Conservation (phyloP, 2,797 vertebrate genomes). For the Sphaeramia orbicularis region DNA sequence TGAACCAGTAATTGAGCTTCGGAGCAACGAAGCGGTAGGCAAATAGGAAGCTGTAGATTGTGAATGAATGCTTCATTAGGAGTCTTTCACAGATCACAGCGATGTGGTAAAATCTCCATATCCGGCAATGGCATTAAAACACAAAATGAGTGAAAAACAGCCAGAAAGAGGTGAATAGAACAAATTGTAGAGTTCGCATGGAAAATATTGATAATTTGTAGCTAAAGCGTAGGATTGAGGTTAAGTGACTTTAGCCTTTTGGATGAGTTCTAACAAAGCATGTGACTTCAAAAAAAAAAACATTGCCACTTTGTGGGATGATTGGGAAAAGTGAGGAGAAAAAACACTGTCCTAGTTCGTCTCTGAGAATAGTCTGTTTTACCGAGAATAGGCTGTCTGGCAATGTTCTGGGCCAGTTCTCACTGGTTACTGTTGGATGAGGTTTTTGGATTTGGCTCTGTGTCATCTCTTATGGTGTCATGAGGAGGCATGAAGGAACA, state of each 20-base stretch:
- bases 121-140: slow-evolving; percentile 16
- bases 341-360: slow-evolving; percentile 40
- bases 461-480: not conserved
- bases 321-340: not conserved
- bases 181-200: not conserved
- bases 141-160: slow-evolving; percentile 15
- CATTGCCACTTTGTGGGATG: not conserved
- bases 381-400: not conserved
- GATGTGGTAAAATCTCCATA: slow-evolving; percentile 33
- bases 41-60: slow-evolving; percentile 15
- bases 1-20: slow-evolving; percentile 43
- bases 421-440: not conserved
- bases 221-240: no score
- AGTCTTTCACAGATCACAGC: slow-evolving; percentile 41
- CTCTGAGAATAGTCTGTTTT: slow-evolving; percentile 10
- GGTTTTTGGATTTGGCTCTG: not conserved
- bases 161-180: not conserved
- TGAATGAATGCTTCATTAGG: slow-evolving; percentile 48
- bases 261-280: slow-evolving; percentile 4
- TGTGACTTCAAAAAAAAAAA: not conserved
- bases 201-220: no score
- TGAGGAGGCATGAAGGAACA: slow-evolving; percentile 1
- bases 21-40: slow-evolving; percentile 28
- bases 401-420: slow-evolving; percentile 4
- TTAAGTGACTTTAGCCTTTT: not conserved